A percentile compares a stretch with the other conserved stretches of the same genome.
These are phyloP conservation scores for Drosophila arawakana DNA, from an alignment of 1,140 invertebrate genomes.

Conservation along the genomic window DNA sequence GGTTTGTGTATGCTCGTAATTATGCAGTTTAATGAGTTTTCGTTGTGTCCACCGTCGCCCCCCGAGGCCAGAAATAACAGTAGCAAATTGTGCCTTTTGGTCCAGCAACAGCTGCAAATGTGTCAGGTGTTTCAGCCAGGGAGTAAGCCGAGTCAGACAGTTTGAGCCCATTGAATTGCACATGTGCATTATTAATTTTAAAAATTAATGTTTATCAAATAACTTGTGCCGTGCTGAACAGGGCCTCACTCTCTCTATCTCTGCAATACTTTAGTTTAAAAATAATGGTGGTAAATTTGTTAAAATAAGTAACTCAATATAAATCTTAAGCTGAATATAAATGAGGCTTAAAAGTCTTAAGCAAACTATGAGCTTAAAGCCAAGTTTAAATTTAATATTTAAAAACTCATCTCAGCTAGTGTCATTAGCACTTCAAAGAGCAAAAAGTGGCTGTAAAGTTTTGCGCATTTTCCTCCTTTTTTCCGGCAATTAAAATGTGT, in stretches of 20 bases:
- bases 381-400: constrained; percentile 23
- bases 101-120: constrained; percentile 39
- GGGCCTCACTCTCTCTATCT: background rate
- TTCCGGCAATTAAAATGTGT: constrained; percentile 52
- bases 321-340: no score
- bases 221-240: constrained; percentile 4
- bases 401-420: constrained; percentile 18
- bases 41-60: constrained; percentile 51
- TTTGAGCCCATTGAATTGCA: constrained; percentile 33
- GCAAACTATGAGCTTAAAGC: background rate
- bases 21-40: constrained; percentile 82
- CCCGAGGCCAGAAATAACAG: constrained; percentile 1
- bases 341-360: background rate
- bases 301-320: no score
- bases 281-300: background rate
- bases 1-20: constrained; percentile 63
- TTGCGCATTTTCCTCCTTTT: constrained; percentile 17
- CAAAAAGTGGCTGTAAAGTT: constrained; percentile 15
- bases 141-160: constrained; percentile 28
- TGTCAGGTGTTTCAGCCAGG: constrained; percentile 42
- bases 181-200: constrained; percentile 79
- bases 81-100: constrained; percentile 13
- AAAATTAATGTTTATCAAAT: constrained; percentile 63
- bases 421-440: constrained; percentile 23
- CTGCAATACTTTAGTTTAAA: background rate